These are phyloP conservation scores for Gyps fulvus DNA, from an alignment of 2,113 vertebrate genomes.

Conservation along the genomic window DNA sequence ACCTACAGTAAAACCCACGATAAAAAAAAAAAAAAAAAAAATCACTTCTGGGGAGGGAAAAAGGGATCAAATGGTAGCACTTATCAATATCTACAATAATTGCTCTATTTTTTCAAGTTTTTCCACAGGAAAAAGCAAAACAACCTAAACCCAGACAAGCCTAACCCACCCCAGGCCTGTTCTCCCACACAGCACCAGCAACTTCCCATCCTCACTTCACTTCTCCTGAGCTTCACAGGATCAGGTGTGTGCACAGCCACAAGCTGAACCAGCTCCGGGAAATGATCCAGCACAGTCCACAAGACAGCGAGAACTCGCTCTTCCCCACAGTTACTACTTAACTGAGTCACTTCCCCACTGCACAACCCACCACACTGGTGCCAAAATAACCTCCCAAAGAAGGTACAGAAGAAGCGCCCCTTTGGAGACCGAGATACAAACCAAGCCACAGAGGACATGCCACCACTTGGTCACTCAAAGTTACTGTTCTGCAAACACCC, in stretches of 20 bases:
- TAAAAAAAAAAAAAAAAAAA: not conserved
- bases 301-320: fast-evolving
- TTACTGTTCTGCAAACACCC: not conserved
- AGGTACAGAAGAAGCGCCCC: not conserved
- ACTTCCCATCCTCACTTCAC: not conserved
- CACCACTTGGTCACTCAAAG: not conserved
- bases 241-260: not conserved
- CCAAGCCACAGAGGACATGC: not conserved
- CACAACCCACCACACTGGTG: not conserved
- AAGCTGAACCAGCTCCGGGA: not conserved
- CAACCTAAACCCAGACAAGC: not conserved
- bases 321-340: not conserved
- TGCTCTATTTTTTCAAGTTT: not conserved
- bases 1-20: not conserved
- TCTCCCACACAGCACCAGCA: not conserved
- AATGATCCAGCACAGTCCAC: not conserved
- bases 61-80: not conserved
- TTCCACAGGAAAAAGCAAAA: not conserved
- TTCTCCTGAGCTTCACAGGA: not conserved
- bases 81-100: not conserved
- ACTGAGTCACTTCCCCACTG: not conserved
- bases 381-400: not conserved
- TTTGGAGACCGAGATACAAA: not conserved
- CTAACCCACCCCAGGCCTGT: not conserved
- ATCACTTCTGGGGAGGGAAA: not conserved